Conservation (phyloP, 2,888 invertebrate species). For the Rhorus exstirpatorius region DNA sequence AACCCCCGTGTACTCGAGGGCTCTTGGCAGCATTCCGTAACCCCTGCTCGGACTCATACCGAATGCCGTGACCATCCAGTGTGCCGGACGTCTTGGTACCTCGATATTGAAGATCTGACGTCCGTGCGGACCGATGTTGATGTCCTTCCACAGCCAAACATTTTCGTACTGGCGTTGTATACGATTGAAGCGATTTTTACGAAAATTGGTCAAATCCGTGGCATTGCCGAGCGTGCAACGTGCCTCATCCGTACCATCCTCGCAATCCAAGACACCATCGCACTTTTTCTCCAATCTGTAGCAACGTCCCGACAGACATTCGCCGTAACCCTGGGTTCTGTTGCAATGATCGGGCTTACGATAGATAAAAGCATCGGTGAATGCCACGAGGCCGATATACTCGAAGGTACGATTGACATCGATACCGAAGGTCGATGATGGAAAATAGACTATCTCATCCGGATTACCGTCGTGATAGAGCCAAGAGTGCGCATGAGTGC, state of each 20-base stretch:
- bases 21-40: slow-evolving; percentile 94
- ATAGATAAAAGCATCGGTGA: slow-evolving; percentile 94
- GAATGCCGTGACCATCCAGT: slow-evolving; percentile 97
- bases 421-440: slow-evolving; percentile 96
- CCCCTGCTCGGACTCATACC: slow-evolving; percentile 95
- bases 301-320: slow-evolving; percentile 94
- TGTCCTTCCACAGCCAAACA: slow-evolving; percentile 98
- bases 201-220: slow-evolving; percentile 91
- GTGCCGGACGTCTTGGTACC: slow-evolving; percentile 94
- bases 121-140: slow-evolving; percentile 97
- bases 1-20: slow-evolving; percentile 95
- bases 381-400: slow-evolving; percentile 95
- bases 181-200: slow-evolving; percentile 95
- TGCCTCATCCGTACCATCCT: slow-evolving; percentile 94
- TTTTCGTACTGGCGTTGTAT: slow-evolving; percentile 97
- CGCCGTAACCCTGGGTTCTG: slow-evolving; percentile 90
- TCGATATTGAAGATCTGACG: slow-evolving; percentile 94
- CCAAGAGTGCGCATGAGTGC: slow-evolving; percentile 95
- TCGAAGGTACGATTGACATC: slow-evolving; percentile 98
- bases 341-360: slow-evolving; percentile 91
- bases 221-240: slow-evolving; percentile 90
- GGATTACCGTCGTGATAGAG: slow-evolving; percentile 94
- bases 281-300: slow-evolving; percentile 92
- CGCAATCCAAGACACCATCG: slow-evolving; percentile 92
- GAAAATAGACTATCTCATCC: slow-evolving; percentile 94